Conservation (phyloP, 1,140 invertebrate genomes). For the Formica selysi region DNA sequence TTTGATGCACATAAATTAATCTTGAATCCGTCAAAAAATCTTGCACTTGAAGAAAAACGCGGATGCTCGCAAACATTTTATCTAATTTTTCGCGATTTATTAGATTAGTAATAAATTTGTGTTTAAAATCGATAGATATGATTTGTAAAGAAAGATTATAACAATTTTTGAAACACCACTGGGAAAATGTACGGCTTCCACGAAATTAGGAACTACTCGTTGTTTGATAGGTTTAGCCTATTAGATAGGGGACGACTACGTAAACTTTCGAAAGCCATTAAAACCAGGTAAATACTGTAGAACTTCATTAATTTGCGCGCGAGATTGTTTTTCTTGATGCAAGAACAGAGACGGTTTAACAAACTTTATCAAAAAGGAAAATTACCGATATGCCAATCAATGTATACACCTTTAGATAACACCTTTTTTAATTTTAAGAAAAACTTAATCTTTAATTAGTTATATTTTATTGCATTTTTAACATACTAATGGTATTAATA, state of each 20-base stretch:
- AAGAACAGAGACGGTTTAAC: neutral
- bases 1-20: too few species aligned
- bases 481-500: neutral
- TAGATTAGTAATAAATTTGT: neutral
- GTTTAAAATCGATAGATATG: neutral
- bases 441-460: neutral
- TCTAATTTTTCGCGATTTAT: neutral
- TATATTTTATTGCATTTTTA: neutral
- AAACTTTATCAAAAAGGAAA: conserved; percentile 1
- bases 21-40: neutral
- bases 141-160: neutral
- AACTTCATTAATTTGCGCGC: conserved; percentile 9
- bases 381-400: neutral
- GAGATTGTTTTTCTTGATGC: conserved; percentile 33
- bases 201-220: neutral
- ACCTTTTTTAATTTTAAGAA: neutral
- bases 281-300: neutral
- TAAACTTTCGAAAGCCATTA: conserved; percentile 43
- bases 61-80: neutral
- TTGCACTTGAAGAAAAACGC: neutral
- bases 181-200: neutral
- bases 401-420: neutral
- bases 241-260: neutral
- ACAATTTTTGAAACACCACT: neutral
- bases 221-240: neutral